These are phyloP conservation scores for Mimachlamys varia DNA, from an alignment of 2,888 invertebrate genomes.

Conservation along the genomic window DNA sequence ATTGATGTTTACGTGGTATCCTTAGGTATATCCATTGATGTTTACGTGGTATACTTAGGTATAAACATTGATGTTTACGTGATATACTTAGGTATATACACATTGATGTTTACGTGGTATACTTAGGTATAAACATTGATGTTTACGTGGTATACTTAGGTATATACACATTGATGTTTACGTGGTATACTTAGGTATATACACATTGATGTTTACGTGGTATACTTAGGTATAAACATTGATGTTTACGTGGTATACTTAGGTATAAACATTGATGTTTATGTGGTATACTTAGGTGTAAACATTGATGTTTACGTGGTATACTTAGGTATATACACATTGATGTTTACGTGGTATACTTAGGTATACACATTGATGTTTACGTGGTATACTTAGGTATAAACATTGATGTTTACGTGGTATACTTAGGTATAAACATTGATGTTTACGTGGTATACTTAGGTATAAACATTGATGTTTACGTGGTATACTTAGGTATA, in stretches of 20 bases:
- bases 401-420: not conserved
- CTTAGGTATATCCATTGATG: not conserved
- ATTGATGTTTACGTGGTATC: not conserved
- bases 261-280: not conserved
- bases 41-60: too few species aligned
- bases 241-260: not conserved
- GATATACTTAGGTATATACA: not conserved
- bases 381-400: too few species aligned
- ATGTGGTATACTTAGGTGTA: too few species aligned
- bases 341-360: not conserved
- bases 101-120: not conserved
- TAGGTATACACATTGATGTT: not conserved
- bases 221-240: not conserved
- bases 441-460: not conserved
- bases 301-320: not conserved
- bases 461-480: not conserved
- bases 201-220: not conserved
- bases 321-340: not conserved
- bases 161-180: not conserved
- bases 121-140: not conserved
- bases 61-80: not conserved
- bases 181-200: too few species aligned
- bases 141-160: too few species aligned
- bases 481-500: too few species aligned
- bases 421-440: not conserved